phyloP scores from a whole-genome alignment of 37 sponge, comb jelly and placozoan species.

The Trichoplax adhaerens region DNA sequence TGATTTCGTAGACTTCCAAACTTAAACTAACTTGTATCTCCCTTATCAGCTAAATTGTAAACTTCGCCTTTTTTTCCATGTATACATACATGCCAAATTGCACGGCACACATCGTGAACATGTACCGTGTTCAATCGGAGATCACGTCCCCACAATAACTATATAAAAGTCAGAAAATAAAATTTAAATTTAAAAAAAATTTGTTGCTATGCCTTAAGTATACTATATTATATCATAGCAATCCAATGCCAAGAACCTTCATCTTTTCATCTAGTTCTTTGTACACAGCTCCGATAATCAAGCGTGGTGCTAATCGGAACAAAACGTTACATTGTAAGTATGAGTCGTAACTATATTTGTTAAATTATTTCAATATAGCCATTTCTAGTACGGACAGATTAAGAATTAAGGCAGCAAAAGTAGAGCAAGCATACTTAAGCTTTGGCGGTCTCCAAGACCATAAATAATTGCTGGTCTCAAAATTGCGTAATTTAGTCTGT shows the following conservation, averaged over 20 bases:
- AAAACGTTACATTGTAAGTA: too few relatives aligned
- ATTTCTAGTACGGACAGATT: neutral
- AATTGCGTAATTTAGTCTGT: conserved; percentile 47
- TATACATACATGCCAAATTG: conserved; percentile 51
- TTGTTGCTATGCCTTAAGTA: neutral
- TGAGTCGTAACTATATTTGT: too few relatives aligned
- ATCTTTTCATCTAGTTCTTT: conserved; percentile 48
- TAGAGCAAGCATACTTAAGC: conserved; percentile 2
- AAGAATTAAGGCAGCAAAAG: neutral
- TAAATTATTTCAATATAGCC: too few relatives aligned
- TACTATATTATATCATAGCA: neutral
- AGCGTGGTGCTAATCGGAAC: conserved; percentile 26
- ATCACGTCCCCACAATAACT: conserved; percentile 88
- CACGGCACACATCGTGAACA: conserved; percentile 69
- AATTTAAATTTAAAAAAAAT: neutral
- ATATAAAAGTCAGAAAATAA: conserved; percentile 6
- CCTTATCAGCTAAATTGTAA: conserved; percentile 87
- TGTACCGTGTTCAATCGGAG: conserved; percentile 90
- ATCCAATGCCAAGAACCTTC: conserved; percentile 36
- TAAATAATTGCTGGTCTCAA: conserved; percentile 77
- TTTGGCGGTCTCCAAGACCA: conserved; percentile 54
- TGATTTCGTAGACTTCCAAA: neutral
- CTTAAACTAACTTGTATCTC: conserved; percentile 44
- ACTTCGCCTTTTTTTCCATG: conserved; percentile 37
- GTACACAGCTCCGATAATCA: conserved; percentile 60